Percentiles rank a stretch among this genome's conserved stretches.
These are phyloP conservation scores for Lasioglossum leucozonium DNA, from an alignment of 2,888 invertebrate species.

Conservation along the genomic window DNA sequence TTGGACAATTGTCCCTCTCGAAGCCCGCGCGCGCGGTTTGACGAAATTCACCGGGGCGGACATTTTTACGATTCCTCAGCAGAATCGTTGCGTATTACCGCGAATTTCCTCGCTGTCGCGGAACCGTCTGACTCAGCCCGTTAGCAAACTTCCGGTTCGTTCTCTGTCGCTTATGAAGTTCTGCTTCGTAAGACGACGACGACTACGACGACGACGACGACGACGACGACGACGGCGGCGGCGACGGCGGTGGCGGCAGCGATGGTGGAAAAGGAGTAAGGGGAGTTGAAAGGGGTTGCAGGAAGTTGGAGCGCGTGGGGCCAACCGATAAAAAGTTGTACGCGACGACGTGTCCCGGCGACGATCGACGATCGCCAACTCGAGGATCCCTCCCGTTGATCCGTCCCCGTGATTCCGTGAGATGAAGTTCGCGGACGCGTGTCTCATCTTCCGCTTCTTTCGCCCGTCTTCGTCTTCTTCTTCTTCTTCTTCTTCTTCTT, in stretches of 20 bases:
- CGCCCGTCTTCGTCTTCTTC: neutral
- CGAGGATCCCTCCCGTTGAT: constrained; percentile 16
- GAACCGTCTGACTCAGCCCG: constrained; percentile 58
- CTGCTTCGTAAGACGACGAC: constrained; percentile 50
- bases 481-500: neutral
- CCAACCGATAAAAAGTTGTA: constrained; percentile 47
- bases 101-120: constrained; percentile 42
- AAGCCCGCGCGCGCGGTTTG: neutral
- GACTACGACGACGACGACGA: neutral
- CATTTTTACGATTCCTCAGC: constrained; percentile 53
- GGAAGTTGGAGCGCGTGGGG: constrained; percentile 25
- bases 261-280: neutral
- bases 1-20: neutral
- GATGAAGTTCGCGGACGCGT: constrained; percentile 24
- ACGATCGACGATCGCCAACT: constrained; percentile 34
- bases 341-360: constrained; percentile 36
- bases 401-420: constrained; percentile 24
- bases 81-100: constrained; percentile 56
- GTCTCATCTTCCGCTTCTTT: constrained; percentile 4
- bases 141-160: constrained; percentile 59
- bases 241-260: neutral
- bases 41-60: constrained; percentile 24
- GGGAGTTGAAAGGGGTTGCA: neutral
- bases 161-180: constrained; percentile 56
- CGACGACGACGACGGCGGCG: constrained; percentile 13